These are phyloP conservation scores for Brachylomia viminalis DNA, from an alignment of 2,888 invertebrate species.

Conservation along the genomic window DNA sequence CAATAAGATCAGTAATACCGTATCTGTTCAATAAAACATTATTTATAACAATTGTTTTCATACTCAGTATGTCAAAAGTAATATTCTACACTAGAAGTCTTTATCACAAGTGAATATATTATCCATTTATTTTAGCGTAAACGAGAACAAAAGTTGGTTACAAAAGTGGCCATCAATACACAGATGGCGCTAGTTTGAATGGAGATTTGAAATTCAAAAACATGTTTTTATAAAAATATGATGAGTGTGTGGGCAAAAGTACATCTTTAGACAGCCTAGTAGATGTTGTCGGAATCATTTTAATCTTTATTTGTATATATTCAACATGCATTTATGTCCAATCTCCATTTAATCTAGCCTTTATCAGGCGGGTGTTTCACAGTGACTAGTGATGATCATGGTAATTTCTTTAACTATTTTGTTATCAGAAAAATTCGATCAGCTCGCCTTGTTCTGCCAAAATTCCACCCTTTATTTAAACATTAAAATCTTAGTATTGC, in stretches of 20 bases:
- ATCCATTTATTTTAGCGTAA: conserved; percentile 43
- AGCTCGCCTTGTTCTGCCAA: conserved; percentile 1
- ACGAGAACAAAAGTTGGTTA: conserved; percentile 46
- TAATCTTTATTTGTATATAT: background rate
- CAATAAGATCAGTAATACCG: conserved; percentile 60
- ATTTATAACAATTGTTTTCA: conserved; percentile 60
- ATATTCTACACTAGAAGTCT: conserved; percentile 65
- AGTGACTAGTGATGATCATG: conserved; percentile 42
- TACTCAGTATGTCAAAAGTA: conserved; percentile 59
- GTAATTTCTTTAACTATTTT: conserved; percentile 13
- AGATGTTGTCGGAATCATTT: conserved; percentile 2
- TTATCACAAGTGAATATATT: conserved; percentile 64
- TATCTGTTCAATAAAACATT: conserved; percentile 66
- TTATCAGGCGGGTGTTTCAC: conserved; percentile 37
- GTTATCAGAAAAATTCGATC: conserved; percentile 21
- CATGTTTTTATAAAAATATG: conserved; percentile 3
- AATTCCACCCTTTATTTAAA: conserved; percentile 8
- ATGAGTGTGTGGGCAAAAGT: background rate
- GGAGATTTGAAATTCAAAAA: conserved; percentile 37
- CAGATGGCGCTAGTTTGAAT: conserved; percentile 50
- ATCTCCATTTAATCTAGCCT: conserved; percentile 45
- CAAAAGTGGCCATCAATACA: conserved; percentile 45
- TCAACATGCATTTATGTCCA: background rate
- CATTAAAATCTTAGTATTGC: conserved; percentile 46
- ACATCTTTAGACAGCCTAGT: conserved; percentile 8